Base-by-base conservation (phyloP, 2,797 vertebrate genomes). In the Fistularia commersonii region DNA sequence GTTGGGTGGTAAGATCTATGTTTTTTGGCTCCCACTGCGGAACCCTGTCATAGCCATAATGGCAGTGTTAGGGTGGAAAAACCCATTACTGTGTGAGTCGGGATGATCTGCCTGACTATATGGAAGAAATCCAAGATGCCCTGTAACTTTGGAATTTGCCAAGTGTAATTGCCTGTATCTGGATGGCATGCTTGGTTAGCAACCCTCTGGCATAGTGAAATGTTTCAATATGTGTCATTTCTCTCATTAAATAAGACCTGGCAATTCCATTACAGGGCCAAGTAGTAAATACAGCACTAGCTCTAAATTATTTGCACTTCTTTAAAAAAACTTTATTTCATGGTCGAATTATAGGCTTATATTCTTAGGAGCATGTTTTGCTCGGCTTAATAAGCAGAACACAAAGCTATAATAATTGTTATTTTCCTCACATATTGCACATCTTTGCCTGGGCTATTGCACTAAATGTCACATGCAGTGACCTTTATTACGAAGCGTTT, bases 281-380 rank as follows among this genome's bases (percentile, higher is more conserved):
- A 59, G 46, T 62, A 75, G 54, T 43, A 47, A 71, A 71, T 55
- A 61, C 57, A 73, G 71, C 77, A 75, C 76, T 56, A 32, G 55
- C 60, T 59, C 53, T 41, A 37, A 64, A 60, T 62, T 67, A 67
- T 58, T 64, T 70, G 66, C 74, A 78, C 74, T 72, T 60, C 38
- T 43, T 51, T 11, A 15, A 54, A 56, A 7, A n/a, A 65, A 45
- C 48, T 74, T 64, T 62, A 61, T 70, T 80, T 70, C 63, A 66
- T 68, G 13, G 65, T 13, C 8, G 11, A 8, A 46, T 23, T 23
- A 64, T 41, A 38, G 32, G 46, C 42, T 62, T 66, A 64, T 54
- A 37, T n/a, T 64, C 51, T 67, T 47, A 41, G 23, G 50, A 61
- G 88, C 87, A 86, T 87, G 87, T 54, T 50, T 49, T 69, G 61